Evolutionary conservation across 2,113 vertebrate species (phyloP), one percentile per base, ranked within the genome.

Genomic region (Stegastes partitus): DNA sequence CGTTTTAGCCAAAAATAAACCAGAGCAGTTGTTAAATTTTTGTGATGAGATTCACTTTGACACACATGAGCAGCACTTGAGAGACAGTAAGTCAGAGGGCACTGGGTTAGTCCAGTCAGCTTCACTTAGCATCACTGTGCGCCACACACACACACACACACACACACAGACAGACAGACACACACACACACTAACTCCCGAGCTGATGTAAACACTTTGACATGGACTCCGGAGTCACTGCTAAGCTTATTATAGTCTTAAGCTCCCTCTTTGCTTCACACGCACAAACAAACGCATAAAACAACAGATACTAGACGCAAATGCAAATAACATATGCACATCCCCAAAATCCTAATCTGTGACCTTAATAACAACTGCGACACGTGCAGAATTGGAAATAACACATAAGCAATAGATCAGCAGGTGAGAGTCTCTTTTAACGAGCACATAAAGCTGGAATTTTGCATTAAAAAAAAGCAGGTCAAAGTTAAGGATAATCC

Each of bases 241-340:
- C 31, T 84, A 88, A 90, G 65, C 79, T 62, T 76, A 39, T 90
- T 83, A 85, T n/a, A n/a, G 77, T 56, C 67, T 66, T 79, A 26
- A 79, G 11, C 45, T 58, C 23, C 18, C 6, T 50, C 50, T 71
- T 51, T 34, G 22, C 55, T 73, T 45, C 14, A 68, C 62, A 64
- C 34, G 47, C 42, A 50, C 12, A 54, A 26, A 55, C 5, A 22
- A 15, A 28, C 45, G 44, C 28, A 28, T 1, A 47, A 25, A 21
- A 50, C 5, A 54, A 22, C 11, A 11, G 11, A 39, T 11, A 49
- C 39, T 34, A 5, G 19, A 25, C 28, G 14, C 0, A 11, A 19
- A 37, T 3, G n/a, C 22, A 44, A 50, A 64, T 14, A 73, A 50
- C 11, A 42, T 0, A 10, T 34, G 8, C 45, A 50, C 6, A 10